Base-by-base conservation (phyloP, 2,888 invertebrate species). In the Pristionchus maxplancki region DNA sequence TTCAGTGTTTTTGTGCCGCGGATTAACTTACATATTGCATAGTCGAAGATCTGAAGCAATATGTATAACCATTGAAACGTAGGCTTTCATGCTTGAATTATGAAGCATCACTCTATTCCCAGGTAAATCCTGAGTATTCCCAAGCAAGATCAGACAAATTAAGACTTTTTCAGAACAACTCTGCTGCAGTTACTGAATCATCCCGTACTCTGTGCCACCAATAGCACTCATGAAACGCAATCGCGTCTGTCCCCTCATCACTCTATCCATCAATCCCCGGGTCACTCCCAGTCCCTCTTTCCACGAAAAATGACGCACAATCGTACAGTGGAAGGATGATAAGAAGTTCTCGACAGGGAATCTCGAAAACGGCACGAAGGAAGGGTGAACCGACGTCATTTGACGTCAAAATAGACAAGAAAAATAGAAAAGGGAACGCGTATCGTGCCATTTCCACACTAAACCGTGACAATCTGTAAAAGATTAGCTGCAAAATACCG, bases 241-340 rank as follows among this genome's bases (percentile, higher is more conserved):
- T 5, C 37, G 20, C 24, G 6, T 28, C 24, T 64, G 6, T 64
- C 58, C 24, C 6, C 58, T 20, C 58, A 8, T 58, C n/a, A n/a
- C 24, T 24, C 58, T 5, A 58, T 58, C 58, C n/a, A n/a, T 58
- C 58, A 58, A 58, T 58, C 58, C 71, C 37, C 20, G 17, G 78
- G 78, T 78, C 78, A 78, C 78, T 44, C 78, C 1, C 78, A n/a
- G 78, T 4, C 44, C 11, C 44, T 28, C 11, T 28, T 78, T 78
- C 78, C 44, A 78, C 78, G 78, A 78, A 78, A 48, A 78, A 28
- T 78, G 44, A 78, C 78, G 71, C 37, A 24, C 24, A 78, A 78
- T 78, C 78, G 78, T 78, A 78, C 44, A 78, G 78, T 40, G 62
- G 15, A 58, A 17, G 15, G 37, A 17, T 71, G 71, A 71, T 71